Evolutionary conservation across 1,140 invertebrate species (phyloP), one percentile per base, ranked within the genome.

Genomic region (Drosophila equinoxialis): DNA sequence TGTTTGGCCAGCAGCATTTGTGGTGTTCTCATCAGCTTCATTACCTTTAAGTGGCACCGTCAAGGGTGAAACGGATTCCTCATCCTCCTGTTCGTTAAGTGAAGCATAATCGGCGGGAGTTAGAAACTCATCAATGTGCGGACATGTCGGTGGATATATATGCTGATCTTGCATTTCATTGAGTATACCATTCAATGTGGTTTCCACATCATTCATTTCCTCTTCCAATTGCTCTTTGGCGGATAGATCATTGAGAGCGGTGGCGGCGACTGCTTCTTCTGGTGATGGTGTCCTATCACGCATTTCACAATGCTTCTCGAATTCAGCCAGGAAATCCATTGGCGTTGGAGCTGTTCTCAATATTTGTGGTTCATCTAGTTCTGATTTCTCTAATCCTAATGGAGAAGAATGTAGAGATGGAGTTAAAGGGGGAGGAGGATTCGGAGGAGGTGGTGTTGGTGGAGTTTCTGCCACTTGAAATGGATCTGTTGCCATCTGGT

Each of bases 111-210:
- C 90, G 26, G 90, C 85, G 8, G 82, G 86, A 6, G 80, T 82
- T 1, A 89, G 76, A 14, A 91, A 89, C 67, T 89, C 87, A 63
- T 87, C 78, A 6, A 82, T 79, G 35, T 74, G 77, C 11, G 90
- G 58, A 58, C 83, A 87, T 6, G 74, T 82, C 3, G 90, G 90
- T 13, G 90, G 91, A 41, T 90, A 91, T 62, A 91, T 81, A 71
- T 91, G 90, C 35, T 91, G 78, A 61, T 91, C 90, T 61, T 91
- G 86, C 90, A 91, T 91, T 68, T 91, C 90, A 48, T 79, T 91
- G 3, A 91, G 68, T 20, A 91, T 91, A 48, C 90, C 90, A 61
- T 91, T 91, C n/a, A 91, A 42, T 4, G 90, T 91, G 1, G 35
- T 91, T 71, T 91, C 90, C 57, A 91, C 86, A 70, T 90, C 85